Base-by-base conservation (phyloP, 1,140 invertebrate species). In the Heliothis virescens region DNA sequence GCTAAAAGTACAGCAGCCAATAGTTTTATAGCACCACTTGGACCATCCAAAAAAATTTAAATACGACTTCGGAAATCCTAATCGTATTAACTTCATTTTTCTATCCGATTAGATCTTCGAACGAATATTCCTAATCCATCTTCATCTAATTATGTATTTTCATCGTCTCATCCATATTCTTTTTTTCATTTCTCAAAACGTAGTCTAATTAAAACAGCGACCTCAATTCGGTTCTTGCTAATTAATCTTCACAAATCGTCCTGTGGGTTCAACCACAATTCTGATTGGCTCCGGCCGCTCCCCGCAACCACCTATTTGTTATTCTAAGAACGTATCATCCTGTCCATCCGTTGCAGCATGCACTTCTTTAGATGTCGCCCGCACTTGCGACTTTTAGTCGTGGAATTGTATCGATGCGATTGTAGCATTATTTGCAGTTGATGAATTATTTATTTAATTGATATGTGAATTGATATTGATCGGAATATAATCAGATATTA, bases 261-360 rank as follows among this genome's bases (percentile, higher is more conserved):
- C 53, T 71, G 21, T 67, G 52, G 21, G 75, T 78, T 59, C 18
- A 69, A 78, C 75, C 75, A 59, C 75, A 69, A 48, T 53, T 67
- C 75, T 78, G 75, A 78, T 78, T 78, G 75, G 52, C 50, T 69
- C n/a, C 60, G 82, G 82, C 67, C 67, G 67, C 74, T 76, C 34
- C 21, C 82, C 86, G 82, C 83, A 81, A 79, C 29, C 60, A 60
- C 63, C 80, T 73, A 62, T 77, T 82, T 82, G 71, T 82, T 82
- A 82, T 82, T 82, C 81, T 76, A 72, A 60, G 55, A 75, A 63
- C 84, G 89, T 91, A 60, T 65, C 79, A 77, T 88, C 50, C 63
- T 53, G 63, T 69, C 75, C 75, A 53, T 78, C 75, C 75, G 62
- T 57, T 69, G 75, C 74, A 57, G 7, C 34, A n/a, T 76, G 74